A percentile compares a stretch with the other conserved stretches of the same genome.
Evolutionary conservation across 1,140 invertebrate species (phyloP).

Genomic region (Tetranychus urticae): DNA sequence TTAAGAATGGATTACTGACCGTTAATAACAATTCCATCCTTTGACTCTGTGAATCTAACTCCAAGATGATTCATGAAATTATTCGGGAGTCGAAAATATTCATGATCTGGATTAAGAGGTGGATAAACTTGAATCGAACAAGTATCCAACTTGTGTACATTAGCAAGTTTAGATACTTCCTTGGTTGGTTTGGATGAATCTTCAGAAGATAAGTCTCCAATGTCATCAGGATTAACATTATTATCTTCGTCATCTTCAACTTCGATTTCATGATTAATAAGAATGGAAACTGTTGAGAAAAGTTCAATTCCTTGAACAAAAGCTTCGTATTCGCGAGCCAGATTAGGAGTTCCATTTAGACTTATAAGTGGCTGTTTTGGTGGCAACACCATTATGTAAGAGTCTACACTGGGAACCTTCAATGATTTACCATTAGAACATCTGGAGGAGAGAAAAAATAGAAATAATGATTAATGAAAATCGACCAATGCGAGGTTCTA

Average conservation of each 20-base stretch:
- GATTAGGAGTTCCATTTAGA: slow-evolving; percentile 52
- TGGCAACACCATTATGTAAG: slow-evolving; percentile 61
- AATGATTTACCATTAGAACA: slow-evolving; percentile 42
- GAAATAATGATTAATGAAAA: not conserved
- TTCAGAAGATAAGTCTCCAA: not conserved
- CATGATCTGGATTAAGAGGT: slow-evolving; percentile 77
- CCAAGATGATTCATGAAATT: slow-evolving; percentile 42
- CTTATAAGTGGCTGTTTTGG: slow-evolving; percentile 58
- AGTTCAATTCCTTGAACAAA: slow-evolving; percentile 58
- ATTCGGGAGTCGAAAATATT: slow-evolving; percentile 49
- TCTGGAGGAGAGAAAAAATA: slow-evolving; percentile 19
- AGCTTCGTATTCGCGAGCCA: slow-evolving; percentile 57
- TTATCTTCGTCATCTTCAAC: slow-evolving; percentile 12
- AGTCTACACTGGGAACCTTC: slow-evolving; percentile 45
- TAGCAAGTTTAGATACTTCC: not conserved
- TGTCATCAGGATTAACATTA: slow-evolving; percentile 11
- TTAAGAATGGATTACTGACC: slow-evolving; percentile 19
- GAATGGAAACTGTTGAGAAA: slow-evolving; percentile 50
- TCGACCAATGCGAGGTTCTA: no score
- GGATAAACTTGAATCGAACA: slow-evolving; percentile 78
- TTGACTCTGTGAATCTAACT: slow-evolving; percentile 46
- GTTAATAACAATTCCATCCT: slow-evolving; percentile 54
- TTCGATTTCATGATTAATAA: slow-evolving; percentile 17
- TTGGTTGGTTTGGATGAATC: not conserved
- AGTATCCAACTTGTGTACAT: slow-evolving; percentile 40